Percentiles rank a stretch among this genome's conserved stretches.
These are phyloP conservation scores for Cyrtodaria siliqua DNA, from an alignment of 2,888 invertebrate genomes.

Conservation along the genomic window DNA sequence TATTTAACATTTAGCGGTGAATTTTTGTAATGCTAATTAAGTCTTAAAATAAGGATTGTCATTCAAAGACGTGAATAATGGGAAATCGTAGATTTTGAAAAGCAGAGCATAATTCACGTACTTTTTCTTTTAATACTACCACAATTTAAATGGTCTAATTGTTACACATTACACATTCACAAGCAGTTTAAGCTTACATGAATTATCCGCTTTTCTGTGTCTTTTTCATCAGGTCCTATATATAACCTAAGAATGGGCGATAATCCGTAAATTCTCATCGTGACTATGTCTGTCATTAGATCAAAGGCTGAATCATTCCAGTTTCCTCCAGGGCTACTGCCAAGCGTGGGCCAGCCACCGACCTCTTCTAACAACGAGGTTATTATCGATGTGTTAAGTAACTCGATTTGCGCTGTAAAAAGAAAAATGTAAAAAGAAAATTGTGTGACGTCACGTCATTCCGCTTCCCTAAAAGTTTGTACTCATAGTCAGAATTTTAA, in stretches of 20 bases:
- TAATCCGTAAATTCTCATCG: constrained; percentile 1
- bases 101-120: no score
- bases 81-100: no score
- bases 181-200: constrained; percentile 23
- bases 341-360: constrained; percentile 33
- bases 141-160: no score
- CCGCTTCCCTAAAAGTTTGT: no score
- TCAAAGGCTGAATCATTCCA: constrained; percentile 23
- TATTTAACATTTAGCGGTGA: no score
- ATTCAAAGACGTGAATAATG: no score
- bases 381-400: constrained; percentile 14
- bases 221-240: constrained; percentile 33
- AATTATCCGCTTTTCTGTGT: constrained; percentile 23
- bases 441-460: no score
- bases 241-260: constrained; percentile 31
- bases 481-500: no score
- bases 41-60: no score
- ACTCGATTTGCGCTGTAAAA: constrained; percentile 46
- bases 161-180: no score
- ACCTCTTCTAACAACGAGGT: constrained; percentile 19
- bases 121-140: no score
- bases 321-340: background rate
- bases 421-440: background rate
- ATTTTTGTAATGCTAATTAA: no score
- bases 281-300: constrained; percentile 32